Evolutionary conservation across 2,888 invertebrate genomes (phyloP).

Genomic region (Meteorus colon): DNA sequence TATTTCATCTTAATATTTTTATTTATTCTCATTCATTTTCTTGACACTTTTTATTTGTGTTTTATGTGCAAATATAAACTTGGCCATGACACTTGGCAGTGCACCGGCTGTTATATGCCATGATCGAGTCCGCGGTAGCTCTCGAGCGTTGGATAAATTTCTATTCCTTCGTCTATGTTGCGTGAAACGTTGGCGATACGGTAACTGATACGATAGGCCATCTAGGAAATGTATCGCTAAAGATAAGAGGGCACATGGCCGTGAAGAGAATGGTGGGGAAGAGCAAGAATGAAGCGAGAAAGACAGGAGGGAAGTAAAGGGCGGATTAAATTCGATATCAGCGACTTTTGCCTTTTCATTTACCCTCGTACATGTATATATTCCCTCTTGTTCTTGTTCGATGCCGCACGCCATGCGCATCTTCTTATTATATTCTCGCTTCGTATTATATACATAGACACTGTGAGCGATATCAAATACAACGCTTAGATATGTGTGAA

Average conservation of each 20-base stretch:
- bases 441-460: constrained; percentile 33
- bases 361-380: background rate
- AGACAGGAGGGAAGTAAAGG: background rate
- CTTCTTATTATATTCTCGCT: constrained; percentile 40
- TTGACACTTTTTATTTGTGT: background rate
- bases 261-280: background rate
- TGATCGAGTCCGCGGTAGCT: constrained; percentile 28
- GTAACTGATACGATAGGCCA: constrained; percentile 51
- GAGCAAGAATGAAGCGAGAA: background rate
- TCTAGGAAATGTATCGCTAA: constrained; percentile 55
- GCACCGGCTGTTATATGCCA: background rate
- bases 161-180: constrained; percentile 34
- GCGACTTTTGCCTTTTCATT: constrained; percentile 34
- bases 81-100: constrained; percentile 13
- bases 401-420: constrained; percentile 2
- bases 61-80: background rate
- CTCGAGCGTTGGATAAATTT: background rate
- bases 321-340: constrained; percentile 31
- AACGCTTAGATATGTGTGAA: background rate
- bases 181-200: constrained; percentile 41
- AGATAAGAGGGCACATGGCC: constrained; percentile 35
- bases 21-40: too few species aligned
- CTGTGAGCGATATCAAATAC: constrained; percentile 13
- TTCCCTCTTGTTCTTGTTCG: background rate
- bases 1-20: background rate